These are phyloP conservation scores for Tachysurus vachellii DNA, from an alignment of 2,113 vertebrate genomes.

Conservation along the genomic window DNA sequence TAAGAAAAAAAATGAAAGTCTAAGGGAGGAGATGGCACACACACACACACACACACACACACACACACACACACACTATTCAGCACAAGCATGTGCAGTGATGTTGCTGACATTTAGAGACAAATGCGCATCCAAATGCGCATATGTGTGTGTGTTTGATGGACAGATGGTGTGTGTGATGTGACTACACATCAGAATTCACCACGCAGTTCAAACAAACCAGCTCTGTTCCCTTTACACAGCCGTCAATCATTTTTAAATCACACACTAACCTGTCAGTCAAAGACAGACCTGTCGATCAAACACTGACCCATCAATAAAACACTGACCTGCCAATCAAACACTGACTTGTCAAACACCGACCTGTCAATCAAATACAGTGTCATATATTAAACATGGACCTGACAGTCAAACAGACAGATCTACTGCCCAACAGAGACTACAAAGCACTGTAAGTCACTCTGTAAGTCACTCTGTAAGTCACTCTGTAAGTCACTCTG, in stretches of 20 bases:
- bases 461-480: no score
- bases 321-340: background rate
- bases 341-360: background rate
- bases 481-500: no score
- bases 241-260: conserved; percentile 10
- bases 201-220: background rate
- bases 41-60: conserved; percentile 14
- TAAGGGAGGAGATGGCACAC: background rate
- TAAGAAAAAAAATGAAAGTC: background rate
- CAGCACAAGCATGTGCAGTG: conserved; percentile 21
- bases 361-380: background rate
- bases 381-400: background rate
- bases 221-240: conserved; percentile 35
- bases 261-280: background rate
- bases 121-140: conserved; percentile 20
- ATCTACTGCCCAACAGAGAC: no score
- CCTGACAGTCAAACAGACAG: background rate
- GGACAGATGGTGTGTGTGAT: conserved; percentile 28
- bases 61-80: background rate
- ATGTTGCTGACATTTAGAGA: conserved; percentile 40
- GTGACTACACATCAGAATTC: conserved; percentile 32
- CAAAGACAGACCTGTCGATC: background rate
- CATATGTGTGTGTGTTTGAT: conserved; percentile 27
- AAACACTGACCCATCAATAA: background rate
- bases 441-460: no score